phyloP scores from a whole-genome alignment of 2,113 vertebrate species.

The Eudyptes chrysolophus region DNA sequence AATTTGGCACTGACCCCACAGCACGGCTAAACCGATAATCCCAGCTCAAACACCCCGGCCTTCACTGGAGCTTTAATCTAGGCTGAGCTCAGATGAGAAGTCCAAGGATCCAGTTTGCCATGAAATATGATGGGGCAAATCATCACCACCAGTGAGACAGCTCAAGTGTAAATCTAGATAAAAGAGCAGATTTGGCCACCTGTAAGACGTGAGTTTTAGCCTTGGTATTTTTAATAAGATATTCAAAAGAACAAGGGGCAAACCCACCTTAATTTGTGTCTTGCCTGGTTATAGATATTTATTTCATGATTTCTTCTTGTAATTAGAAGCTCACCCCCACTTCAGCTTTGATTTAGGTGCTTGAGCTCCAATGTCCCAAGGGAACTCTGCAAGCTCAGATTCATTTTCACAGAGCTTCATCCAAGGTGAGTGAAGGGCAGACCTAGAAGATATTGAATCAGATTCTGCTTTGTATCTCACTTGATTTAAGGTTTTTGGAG shows the following conservation, averaged over 20 bases:
- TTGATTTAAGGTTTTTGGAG: neutral
- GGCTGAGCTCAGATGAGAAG: neutral
- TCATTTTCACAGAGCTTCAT: neutral
- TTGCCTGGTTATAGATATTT: neutral
- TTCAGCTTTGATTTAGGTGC: neutral
- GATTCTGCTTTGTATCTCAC: neutral
- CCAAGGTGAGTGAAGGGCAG: neutral
- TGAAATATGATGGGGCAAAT: neutral
- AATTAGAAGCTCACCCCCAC: neutral
- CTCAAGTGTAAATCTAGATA: neutral
- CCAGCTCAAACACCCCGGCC: neutral
- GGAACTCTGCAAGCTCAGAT: neutral
- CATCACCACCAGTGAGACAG: neutral
- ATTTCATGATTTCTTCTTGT: neutral
- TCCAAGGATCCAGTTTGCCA: neutral
- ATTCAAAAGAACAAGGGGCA: neutral
- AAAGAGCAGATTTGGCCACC: neutral
- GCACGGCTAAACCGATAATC: neutral
- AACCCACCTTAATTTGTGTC: neutral
- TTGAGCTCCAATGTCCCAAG: neutral
- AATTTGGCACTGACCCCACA: neutral
- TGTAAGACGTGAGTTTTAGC: neutral
- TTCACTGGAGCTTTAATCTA: neutral
- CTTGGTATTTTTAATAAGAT: neutral
- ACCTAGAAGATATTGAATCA: neutral